These are phyloP conservation scores for Sciaenops ocellatus DNA, from an alignment of 2,797 vertebrate species.

Conservation along the genomic window DNA sequence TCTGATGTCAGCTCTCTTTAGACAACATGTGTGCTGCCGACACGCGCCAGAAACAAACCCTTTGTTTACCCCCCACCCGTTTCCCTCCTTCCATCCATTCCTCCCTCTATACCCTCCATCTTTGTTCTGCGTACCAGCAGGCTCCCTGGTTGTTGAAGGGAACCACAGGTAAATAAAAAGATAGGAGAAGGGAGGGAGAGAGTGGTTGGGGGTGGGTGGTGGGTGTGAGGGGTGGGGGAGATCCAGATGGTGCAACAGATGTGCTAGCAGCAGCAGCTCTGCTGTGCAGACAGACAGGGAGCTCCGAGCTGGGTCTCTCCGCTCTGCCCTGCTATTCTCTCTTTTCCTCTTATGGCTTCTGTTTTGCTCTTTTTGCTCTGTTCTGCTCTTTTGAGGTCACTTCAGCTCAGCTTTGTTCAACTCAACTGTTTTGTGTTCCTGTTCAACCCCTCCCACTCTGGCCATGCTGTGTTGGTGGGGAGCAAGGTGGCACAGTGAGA, in stretches of 20 bases:
- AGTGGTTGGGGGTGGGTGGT: conserved; percentile 47
- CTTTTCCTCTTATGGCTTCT: conserved; percentile 53
- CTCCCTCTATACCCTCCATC: conserved; percentile 88
- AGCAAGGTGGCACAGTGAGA: conserved; percentile 35
- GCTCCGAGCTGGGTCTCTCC: conserved; percentile 80
- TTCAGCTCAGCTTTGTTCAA: conserved; percentile 34
- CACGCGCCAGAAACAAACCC: conserved; percentile 95
- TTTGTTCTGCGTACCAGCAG: conserved; percentile 96
- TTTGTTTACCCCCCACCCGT: conserved; percentile 90
- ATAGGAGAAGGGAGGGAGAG: conserved; percentile 60
- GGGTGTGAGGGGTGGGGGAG: conserved; percentile 43
- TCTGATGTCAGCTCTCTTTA: conserved; percentile 99
- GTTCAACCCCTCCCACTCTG: conserved; percentile 38
- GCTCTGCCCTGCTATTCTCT: conserved; percentile 49
- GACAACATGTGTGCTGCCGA: conserved; percentile 99
- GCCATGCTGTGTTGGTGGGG: conserved; percentile 14
- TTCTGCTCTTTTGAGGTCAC: conserved; percentile 69
- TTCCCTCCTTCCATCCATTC: conserved; percentile 72
- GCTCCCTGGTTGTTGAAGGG: conserved; percentile 89
- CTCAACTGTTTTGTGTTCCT: conserved; percentile 44
- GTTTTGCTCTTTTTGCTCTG: conserved; percentile 42
- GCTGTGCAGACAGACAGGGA: conserved; percentile 78
- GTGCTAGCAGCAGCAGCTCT: conserved; percentile 98
- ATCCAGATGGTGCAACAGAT: conserved; percentile 99
- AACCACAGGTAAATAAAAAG: conserved; percentile 99